Base-by-base conservation (phyloP, 2,888 invertebrate species). In the Pseudanteris insignis region DNA sequence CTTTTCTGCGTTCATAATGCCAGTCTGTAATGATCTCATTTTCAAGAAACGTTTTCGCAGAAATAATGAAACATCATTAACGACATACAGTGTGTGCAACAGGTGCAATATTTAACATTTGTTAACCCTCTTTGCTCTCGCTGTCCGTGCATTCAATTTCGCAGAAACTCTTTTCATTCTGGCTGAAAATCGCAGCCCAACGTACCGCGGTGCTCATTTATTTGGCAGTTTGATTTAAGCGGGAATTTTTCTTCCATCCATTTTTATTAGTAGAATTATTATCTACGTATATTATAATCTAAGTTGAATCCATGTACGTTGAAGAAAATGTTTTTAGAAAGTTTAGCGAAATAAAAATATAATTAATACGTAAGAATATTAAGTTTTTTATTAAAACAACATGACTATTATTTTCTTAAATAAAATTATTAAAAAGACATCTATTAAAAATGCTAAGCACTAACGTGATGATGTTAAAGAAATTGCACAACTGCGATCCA, bases 41-140 rank as follows among this genome's bases (percentile, higher is more conserved):
- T 46, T 59, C 54, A 50, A 59, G 54, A 55, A 58, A 50, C 38
- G 33, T 51, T 63, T 59, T 63, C 63, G 44, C 58, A 54, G 51
- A 59, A 59, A 63, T 63, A 63, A 63, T 63, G 54, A 59, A 63
- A 63, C 50, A 37, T 50, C 58, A 59, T 63, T 59, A 63, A 59
- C 36, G 44, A 46, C 58, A 50, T 41, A 58, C 44, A 48, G 46
- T 44, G 55, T 46, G 63, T 36, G 59, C 50, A 54, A 63, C 58
- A 59, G 63, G 59, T 54, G 54, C 48, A 63, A 59, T 59, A 51
- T 59, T 63, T 63, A 50, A 50, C 54, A 59, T 59, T 58, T 48
- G 40, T 41, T 37, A 46, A 50, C 26, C 32, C 29, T 14, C 30
- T 34, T 32, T n/a, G 26, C 18, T 10, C 10, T 10, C 14, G 14